Evolutionary conservation across 2,888 invertebrate genomes (phyloP).

Genomic region (Globia sparganii): DNA sequence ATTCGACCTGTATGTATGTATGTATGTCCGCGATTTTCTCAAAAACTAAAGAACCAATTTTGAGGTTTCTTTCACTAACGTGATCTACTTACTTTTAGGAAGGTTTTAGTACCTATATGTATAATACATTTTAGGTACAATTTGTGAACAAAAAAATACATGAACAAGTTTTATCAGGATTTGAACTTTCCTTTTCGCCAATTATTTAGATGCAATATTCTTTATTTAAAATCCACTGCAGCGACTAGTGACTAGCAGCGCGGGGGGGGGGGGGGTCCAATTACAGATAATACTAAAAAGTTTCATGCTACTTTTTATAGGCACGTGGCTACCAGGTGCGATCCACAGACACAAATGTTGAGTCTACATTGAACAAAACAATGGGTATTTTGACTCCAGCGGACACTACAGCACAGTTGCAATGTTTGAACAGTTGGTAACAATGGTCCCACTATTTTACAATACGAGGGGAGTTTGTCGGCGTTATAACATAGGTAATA

Average conservation of each 20-base stretch:
- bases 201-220: not conserved
- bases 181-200: not conserved
- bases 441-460: constrained; percentile 77
- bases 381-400: constrained; percentile 85
- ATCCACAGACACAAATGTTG: constrained; percentile 75
- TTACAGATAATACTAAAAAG: constrained; percentile 52
- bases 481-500: constrained; percentile 60
- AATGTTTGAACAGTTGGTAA: constrained; percentile 83
- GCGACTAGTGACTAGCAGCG: no score
- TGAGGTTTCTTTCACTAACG: no score
- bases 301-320: constrained; percentile 49
- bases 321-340: constrained; percentile 83
- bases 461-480: constrained; percentile 63
- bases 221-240: not conserved
- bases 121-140: no score
- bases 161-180: not conserved
- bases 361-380: constrained; percentile 80
- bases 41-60: no score
- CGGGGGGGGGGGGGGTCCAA: constrained; percentile 17
- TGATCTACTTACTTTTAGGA: no score
- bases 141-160: no score
- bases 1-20: no score
- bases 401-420: constrained; percentile 69
- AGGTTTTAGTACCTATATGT: no score
- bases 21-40: no score